Percentiles rank a stretch among this genome's conserved stretches.
Conservation (phyloP, 2,888 invertebrate genomes). For the Antheraea assamensis region DNA sequence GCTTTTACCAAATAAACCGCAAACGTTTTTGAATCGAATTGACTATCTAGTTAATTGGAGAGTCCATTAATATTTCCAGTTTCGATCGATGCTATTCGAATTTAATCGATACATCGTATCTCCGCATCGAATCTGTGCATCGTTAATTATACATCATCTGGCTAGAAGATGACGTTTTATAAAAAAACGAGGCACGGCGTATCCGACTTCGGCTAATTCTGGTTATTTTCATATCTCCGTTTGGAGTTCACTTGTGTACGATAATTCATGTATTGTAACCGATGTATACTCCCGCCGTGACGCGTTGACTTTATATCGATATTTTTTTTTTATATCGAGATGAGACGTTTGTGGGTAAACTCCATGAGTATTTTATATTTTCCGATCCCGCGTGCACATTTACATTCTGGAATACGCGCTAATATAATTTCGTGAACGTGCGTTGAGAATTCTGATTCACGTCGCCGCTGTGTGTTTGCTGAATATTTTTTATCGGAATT, state of each 20-base stretch:
- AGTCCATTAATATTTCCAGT: neutral
- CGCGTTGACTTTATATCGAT: neutral
- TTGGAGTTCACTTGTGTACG: neutral
- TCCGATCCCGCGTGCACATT: neutral
- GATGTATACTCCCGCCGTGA: neutral
- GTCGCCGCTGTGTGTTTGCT: conserved; percentile 9
- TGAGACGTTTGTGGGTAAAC: conserved; percentile 17
- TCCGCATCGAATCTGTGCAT: neutral
- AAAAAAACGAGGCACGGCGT: neutral
- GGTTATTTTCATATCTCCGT: conserved; percentile 2
- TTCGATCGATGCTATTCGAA: neutral
- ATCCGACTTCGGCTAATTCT: neutral
- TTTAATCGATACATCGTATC: neutral
- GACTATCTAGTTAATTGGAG: neutral
- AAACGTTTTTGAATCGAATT: neutral
- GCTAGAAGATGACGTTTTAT: neutral
- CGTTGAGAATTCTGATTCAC: conserved; percentile 23
- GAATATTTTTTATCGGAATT: conserved; percentile 22
- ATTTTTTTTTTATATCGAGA: conserved; percentile 7
- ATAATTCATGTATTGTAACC: neutral
- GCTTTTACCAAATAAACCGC: neutral
- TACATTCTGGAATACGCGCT: conserved; percentile 5
- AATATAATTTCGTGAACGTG: conserved; percentile 12
- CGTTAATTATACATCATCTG: neutral
- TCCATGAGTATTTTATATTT: conserved; percentile 8